Conservation (phyloP, 2,888 invertebrate species). For the Apeira syringaria region DNA sequence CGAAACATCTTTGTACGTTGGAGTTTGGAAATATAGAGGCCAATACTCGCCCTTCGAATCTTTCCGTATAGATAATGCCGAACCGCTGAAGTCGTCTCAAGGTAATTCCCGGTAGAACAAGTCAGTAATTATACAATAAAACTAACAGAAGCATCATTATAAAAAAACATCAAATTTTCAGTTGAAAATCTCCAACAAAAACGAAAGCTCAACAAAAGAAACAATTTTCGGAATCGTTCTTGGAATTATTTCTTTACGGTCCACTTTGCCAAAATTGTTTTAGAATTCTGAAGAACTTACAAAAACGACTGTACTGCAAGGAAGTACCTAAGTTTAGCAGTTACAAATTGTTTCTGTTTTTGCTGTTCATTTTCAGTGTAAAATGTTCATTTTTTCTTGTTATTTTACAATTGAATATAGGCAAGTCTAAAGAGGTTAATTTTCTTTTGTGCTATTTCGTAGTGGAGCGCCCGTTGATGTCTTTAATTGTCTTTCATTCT, state of each 20-base stretch:
- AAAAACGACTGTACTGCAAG: slow-evolving; percentile 26
- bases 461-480: slow-evolving; percentile 37
- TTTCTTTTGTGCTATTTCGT: slow-evolving; percentile 21
- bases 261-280: slow-evolving; percentile 38
- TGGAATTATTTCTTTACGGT: slow-evolving; percentile 34
- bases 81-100: no score
- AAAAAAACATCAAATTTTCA: slow-evolving; percentile 28
- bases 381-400: slow-evolving; percentile 5
- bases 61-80: no score
- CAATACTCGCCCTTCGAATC: no score
- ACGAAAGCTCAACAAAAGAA: slow-evolving; percentile 34
- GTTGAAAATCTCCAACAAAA: slow-evolving; percentile 33
- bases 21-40: no score
- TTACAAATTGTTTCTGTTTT: slow-evolving; percentile 15
- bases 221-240: slow-evolving; percentile 40
- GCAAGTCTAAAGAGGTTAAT: slow-evolving; percentile 15
- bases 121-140: no score
- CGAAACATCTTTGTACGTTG: no score
- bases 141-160: slow-evolving; percentile 25
- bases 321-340: slow-evolving; percentile 11
- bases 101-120: no score
- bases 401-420: neutral
- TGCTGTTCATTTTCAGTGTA: slow-evolving; percentile 1
- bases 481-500: slow-evolving; percentile 35
- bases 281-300: slow-evolving; percentile 30